A percentile compares a stretch with the other conserved stretches of the same genome.
phyloP scores from a whole-genome alignment of 2,113 vertebrate genomes.

The Romanogobio albipinnatus region DNA sequence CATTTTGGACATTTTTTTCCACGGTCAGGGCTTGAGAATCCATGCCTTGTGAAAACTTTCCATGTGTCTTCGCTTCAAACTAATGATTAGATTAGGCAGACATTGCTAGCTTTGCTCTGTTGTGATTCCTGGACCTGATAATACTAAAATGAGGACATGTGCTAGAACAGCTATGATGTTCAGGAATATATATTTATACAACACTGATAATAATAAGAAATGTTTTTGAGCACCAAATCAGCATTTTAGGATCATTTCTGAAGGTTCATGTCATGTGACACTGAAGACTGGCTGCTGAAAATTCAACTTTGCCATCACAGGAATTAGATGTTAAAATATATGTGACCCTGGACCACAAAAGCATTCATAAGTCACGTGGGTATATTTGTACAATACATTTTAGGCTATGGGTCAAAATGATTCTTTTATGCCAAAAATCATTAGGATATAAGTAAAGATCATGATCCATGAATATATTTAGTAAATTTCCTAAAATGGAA shows the following conservation, averaged over 20 bases:
- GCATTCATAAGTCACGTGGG: no score
- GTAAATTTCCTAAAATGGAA: no score
- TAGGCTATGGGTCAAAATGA: no score
- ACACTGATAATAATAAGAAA: no score
- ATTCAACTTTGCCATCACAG: neutral
- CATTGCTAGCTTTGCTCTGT: no score
- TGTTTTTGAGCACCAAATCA: neutral
- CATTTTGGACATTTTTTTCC: neutral
- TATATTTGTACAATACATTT: no score
- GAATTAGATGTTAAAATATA: neutral
- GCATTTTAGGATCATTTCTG: neutral
- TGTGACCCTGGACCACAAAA: no score
- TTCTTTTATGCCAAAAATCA: no score
- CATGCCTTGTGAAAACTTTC: constrained; percentile 13
- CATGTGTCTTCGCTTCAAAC: neutral
- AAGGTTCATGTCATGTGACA: neutral
- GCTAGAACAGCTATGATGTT: neutral
- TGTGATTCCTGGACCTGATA: neutral
- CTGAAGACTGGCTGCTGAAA: neutral
- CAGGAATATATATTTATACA: no score
- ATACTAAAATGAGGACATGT: neutral
- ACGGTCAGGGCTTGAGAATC: neutral
- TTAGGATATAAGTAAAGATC: no score
- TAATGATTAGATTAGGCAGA: neutral
- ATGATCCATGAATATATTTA: no score